These are phyloP conservation scores for Siniperca obscura DNA, from an alignment of 2,797 vertebrate genomes.

Conservation along the genomic window DNA sequence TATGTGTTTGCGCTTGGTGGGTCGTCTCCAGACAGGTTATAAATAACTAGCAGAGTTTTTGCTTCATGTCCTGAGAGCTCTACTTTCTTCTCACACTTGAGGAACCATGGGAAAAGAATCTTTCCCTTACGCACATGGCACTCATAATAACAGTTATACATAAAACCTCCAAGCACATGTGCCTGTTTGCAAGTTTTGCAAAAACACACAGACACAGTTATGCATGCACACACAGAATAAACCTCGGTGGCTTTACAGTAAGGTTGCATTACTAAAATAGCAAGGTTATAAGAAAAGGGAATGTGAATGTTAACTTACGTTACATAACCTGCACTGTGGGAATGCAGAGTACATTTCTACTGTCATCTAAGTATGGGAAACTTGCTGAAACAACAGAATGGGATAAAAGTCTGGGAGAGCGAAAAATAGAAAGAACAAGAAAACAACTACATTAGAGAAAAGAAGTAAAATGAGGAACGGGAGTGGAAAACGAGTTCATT, in stretches of 20 bases:
- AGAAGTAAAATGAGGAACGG: slow-evolving; percentile 36
- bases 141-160: slow-evolving; percentile 75
- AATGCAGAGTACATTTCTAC: slow-evolving; percentile 67
- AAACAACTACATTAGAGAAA: slow-evolving; percentile 53
- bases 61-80: slow-evolving; percentile 80
- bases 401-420: slow-evolving; percentile 55
- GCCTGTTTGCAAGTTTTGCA: slow-evolving; percentile 50
- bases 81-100: slow-evolving; percentile 83
- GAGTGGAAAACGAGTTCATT: slow-evolving; percentile 52
- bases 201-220: slow-evolving; percentile 53
- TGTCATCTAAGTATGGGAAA: slow-evolving; percentile 77
- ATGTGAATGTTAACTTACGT: slow-evolving; percentile 65
- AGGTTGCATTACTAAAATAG: slow-evolving; percentile 57
- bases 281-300: slow-evolving; percentile 65
- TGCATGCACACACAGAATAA: slow-evolving; percentile 48
- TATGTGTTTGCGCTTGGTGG: slow-evolving; percentile 76
- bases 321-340: slow-evolving; percentile 72
- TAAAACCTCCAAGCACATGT: slow-evolving; percentile 61
- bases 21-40: slow-evolving; percentile 82
- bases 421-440: slow-evolving; percentile 68
- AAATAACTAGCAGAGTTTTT: slow-evolving; percentile 80
- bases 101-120: slow-evolving; percentile 85
- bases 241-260: slow-evolving; percentile 43
- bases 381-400: slow-evolving; percentile 76
- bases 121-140: slow-evolving; percentile 82